Evolutionary conservation across 1,140 invertebrate species (phyloP), one percentile per base, ranked within the genome.

Genomic region (Penaeus vannamei): DNA sequence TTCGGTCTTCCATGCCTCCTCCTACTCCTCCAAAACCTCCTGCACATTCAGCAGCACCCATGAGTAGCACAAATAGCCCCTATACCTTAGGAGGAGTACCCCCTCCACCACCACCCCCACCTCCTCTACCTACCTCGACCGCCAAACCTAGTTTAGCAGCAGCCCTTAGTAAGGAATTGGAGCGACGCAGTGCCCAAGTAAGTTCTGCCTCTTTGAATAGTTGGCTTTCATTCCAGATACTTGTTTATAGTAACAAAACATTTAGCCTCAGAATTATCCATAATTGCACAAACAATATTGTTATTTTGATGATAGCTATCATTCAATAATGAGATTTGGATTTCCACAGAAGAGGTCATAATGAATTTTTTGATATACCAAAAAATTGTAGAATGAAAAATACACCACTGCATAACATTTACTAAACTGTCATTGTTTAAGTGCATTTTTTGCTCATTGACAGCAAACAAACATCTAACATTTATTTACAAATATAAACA

Each of bases 111-210:
- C 88, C 88, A 79, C 88, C 88, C 20, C 88, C 88, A 69, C 88
- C 88, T 59, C 88, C 84, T 59, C 88, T 23, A 53, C 84, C 84
- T 82, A 61, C 87, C 87, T 82, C 88, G 14, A 32, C 36, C 29
- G 22, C 64, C 29, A 42, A 85, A 82, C 60, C 77, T 83, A 85
- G 80, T 46, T 86, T 90, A 85, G 88, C 88, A 62, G 62, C 72
- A 66, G 88, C 88, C 88, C 26, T 90, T 46, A 90, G 79, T 59
- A 85, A n/a, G 83, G 88, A 90, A 69, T 80, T 90, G 88, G 84
- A 90, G 53, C 88, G 84, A 26, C 88, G 88, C 80, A 42, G 42
- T 29, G 79, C 76, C 80, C 72, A 85, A 84, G 88, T 90, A 46
- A 90, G 88, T 59, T 53, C 53, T 53, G 53, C 53, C 17, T 17